phyloP scores from a whole-genome alignment of 2,797 vertebrate species.

The Semaprochilodus insignis region DNA sequence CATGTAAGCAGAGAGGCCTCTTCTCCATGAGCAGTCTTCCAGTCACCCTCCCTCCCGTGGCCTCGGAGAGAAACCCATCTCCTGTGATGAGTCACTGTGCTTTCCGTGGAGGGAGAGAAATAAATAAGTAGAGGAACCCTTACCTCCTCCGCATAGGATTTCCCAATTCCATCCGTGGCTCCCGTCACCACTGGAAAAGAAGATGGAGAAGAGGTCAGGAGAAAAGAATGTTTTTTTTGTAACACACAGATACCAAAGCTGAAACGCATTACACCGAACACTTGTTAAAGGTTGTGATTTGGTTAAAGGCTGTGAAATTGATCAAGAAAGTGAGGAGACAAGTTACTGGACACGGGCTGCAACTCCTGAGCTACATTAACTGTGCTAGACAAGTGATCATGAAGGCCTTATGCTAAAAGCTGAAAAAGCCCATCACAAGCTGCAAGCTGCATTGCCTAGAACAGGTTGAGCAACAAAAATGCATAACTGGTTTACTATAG shows the following conservation, averaged over 20 bases:
- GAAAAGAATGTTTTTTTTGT: not conserved
- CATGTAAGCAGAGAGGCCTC: conserved; percentile 40
- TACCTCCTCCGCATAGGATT: conserved; percentile 95
- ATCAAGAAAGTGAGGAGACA: not conserved
- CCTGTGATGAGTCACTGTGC: conserved; percentile 70
- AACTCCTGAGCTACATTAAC: not conserved
- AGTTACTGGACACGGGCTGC: not conserved
- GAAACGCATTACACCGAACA: not conserved
- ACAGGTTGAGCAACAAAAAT: not conserved
- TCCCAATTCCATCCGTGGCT: conserved; percentile 96
- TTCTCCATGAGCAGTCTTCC: conserved; percentile 56
- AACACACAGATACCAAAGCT: not conserved
- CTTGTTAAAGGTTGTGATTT: not conserved
- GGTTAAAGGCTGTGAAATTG: not conserved
- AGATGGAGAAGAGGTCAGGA: conserved; percentile 37
- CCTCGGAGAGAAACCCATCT: conserved; percentile 63
- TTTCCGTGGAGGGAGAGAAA: conserved; percentile 68
- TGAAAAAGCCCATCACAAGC: not conserved
- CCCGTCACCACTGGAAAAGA: conserved; percentile 90
- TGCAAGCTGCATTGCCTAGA: not conserved
- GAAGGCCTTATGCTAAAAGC: not conserved
- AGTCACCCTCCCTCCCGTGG: conserved; percentile 64
- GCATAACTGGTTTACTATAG: not conserved
- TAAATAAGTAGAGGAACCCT: conserved; percentile 71
- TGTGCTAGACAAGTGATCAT: not conserved